Conservation (phyloP, 1,140 invertebrate genomes). For the Pentalonia nigronervosa region DNA sequence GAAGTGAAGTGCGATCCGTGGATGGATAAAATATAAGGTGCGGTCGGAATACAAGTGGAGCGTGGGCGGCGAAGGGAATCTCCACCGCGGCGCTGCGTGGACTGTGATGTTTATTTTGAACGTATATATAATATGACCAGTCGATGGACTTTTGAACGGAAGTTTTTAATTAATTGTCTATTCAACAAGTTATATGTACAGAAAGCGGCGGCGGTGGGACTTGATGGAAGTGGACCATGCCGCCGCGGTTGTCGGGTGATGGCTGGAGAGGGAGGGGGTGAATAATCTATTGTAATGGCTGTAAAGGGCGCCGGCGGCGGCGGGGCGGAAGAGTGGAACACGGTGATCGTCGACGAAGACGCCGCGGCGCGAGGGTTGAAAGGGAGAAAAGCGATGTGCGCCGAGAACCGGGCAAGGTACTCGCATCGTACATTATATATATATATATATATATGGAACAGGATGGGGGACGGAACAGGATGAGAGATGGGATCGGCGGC, state of each 20-base stretch:
- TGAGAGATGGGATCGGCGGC: background rate
- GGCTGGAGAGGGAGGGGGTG: background rate
- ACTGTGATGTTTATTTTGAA: background rate
- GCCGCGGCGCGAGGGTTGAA: background rate
- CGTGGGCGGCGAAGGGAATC: background rate
- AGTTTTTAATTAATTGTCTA: conserved; percentile 56
- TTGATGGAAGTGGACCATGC: conserved; percentile 16
- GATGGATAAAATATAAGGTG: conserved; percentile 16
- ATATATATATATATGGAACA: background rate
- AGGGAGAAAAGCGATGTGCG: conserved; percentile 4
- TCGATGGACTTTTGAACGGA: conserved; percentile 19
- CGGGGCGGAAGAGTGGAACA: no score
- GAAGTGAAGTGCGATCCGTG: background rate
- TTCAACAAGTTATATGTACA: conserved; percentile 43
- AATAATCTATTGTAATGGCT: background rate
- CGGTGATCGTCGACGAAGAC: background rate
- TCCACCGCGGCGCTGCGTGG: background rate
- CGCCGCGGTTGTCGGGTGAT: background rate
- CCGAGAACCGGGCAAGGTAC: background rate
- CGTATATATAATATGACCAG: background rate
- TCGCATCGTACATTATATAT: conserved; percentile 6
- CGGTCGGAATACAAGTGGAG: background rate
- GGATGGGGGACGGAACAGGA: background rate
- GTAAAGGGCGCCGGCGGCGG: background rate
- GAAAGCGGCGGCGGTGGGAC: background rate